Evolutionary conservation across 2,113 vertebrate species (phyloP).

Genomic region (Psammodynastes pulverulentus): DNA sequence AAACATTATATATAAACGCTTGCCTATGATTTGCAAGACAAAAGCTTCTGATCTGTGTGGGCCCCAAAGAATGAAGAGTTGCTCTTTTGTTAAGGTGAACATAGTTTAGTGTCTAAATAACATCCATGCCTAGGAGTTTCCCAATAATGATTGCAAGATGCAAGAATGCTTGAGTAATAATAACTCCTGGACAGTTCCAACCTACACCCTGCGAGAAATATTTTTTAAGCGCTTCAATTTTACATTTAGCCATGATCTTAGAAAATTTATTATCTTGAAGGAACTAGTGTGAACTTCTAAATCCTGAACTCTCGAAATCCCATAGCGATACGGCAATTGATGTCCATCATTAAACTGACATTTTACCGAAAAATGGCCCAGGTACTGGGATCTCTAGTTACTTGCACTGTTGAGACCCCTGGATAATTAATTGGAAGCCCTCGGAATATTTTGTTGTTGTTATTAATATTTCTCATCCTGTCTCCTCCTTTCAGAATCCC

Average conservation of each 20-base stretch:
- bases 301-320: background rate
- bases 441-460: background rate
- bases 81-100: background rate
- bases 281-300: background rate
- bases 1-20: background rate
- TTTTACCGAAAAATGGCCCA: too few species aligned
- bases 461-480: background rate
- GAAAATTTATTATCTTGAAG: background rate
- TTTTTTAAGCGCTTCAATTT: background rate
- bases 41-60: background rate
- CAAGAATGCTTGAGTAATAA: background rate
- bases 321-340: background rate
- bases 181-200: background rate
- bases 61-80: background rate
- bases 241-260: background rate
- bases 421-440: background rate
- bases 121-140: background rate
- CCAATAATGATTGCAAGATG: background rate
- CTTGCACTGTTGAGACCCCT: background rate
- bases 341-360: background rate
- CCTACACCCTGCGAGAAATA: background rate
- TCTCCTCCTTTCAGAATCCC: conserved; percentile 65
- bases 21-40: background rate
- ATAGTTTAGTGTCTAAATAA: background rate
- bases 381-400: background rate